Evolutionary conservation across 1,140 invertebrate genomes (phyloP), one percentile per base, ranked within the genome.

Genomic region (Charaxes varanes): DNA sequence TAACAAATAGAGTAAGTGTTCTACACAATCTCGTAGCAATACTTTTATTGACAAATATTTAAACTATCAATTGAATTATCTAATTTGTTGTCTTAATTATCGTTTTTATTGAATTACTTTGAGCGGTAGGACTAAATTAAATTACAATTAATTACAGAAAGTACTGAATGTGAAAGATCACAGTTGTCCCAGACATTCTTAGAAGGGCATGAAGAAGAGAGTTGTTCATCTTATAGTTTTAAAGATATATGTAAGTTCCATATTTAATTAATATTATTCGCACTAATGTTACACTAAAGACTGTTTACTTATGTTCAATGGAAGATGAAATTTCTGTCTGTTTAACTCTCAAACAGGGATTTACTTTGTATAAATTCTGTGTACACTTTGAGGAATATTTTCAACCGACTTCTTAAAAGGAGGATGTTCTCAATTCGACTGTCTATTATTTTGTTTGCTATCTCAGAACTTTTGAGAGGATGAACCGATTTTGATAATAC

Each of bases 91-190:
- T 6, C 2, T 6, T 19, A 10, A 36, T 24, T 36, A 26, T 10
- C 6, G 3, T 15, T 12, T 7, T 36, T 36, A 36, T 24, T 36
- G 14, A 36, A 36, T 36, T 28, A 28, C 12, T 34, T 38, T 10
- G 6, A 35, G n/a, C 15, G 12, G 26, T 41, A 54, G 28, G 14
- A 57, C 40, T 57, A 74, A 78, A 78, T 77, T 74, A 22, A 73
- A 78, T 81, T 78, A 78, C 54, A 45, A 34, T 46, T 53, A 32
- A 32, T 80, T 72, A 40, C 66, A 79, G 77, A 55, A 18, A 64
- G 63, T 44, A 44, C 47, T 41, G 70, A 70, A 18, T 55, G 55
- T 52, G 64, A 68, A 10, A 61, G 51, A 28, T 53, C 68, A 17
- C 69, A 74, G 43, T 56, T 66, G 13, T 51, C 73, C 21, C 67